These are phyloP conservation scores for Dicyrtomina minuta DNA, from an alignment of 2,888 invertebrate species.

Conservation along the genomic window DNA sequence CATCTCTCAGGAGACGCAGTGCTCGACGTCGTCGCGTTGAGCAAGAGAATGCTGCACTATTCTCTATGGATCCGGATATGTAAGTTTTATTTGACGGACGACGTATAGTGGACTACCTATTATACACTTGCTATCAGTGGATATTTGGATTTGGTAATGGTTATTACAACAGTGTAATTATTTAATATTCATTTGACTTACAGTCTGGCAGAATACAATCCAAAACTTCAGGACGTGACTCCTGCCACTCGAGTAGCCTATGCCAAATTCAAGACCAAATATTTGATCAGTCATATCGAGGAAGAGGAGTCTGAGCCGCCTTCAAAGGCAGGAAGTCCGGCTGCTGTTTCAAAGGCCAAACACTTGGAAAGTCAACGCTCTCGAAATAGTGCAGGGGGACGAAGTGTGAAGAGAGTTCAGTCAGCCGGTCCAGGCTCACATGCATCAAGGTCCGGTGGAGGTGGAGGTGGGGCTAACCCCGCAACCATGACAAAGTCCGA, in stretches of 20 bases:
- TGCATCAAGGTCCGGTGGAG: background rate
- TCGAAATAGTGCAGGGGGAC: background rate
- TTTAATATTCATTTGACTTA: background rate
- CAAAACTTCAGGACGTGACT: slow-evolving; percentile 71
- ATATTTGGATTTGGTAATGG: too few relatives aligned
- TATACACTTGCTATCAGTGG: too few relatives aligned
- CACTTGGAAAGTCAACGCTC: background rate
- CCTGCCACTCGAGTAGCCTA: slow-evolving; percentile 80
- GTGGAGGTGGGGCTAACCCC: background rate
- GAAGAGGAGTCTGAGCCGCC: slow-evolving; percentile 36
- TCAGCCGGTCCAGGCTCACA: background rate
- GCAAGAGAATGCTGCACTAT: slow-evolving; percentile 64
- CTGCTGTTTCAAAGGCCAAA: background rate
- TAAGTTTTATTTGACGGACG: too few relatives aligned
- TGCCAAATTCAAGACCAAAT: slow-evolving; percentile 75
- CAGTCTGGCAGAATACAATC: slow-evolving; percentile 74
- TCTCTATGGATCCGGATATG: slow-evolving; percentile 62
- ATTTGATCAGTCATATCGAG: slow-evolving; percentile 49
- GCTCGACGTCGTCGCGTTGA: slow-evolving; percentile 70
- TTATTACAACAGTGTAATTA: background rate
- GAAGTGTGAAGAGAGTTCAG: background rate
- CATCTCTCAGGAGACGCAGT: slow-evolving; percentile 57
- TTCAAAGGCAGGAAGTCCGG: background rate
- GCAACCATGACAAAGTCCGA: background rate
- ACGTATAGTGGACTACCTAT: background rate